A percentile compares a stretch with the other conserved stretches of the same genome.
Conservation (phyloP, 2,888 invertebrate genomes). For the Cantharis rustica region DNA sequence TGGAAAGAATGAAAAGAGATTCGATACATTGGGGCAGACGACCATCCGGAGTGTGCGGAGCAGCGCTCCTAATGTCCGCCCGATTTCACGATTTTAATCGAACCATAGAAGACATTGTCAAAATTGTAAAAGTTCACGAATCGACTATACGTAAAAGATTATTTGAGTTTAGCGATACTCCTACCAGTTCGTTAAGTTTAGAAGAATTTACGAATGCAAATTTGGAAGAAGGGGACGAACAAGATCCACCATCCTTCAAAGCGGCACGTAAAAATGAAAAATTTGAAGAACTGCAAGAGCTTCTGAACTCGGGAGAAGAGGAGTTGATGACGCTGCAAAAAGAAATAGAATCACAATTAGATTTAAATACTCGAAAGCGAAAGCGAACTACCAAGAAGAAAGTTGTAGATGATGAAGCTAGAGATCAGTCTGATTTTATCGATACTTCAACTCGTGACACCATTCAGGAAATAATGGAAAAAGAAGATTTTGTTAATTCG, state of each 20-base stretch:
- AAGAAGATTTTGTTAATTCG: conserved; percentile 45
- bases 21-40: conserved; percentile 95
- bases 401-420: conserved; percentile 6
- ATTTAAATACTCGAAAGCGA: conserved; percentile 62
- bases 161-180: conserved; percentile 95
- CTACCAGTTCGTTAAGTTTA: conserved; percentile 90
- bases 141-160: conserved; percentile 89
- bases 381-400: background rate
- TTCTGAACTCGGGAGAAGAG: conserved; percentile 56
- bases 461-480: conserved; percentile 54
- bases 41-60: conserved; percentile 97
- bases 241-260: conserved; percentile 95
- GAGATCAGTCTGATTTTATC: conserved; percentile 49
- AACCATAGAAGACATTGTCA: conserved; percentile 84
- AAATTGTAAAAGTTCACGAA: conserved; percentile 95
- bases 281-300: conserved; percentile 33
- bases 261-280: conserved; percentile 82
- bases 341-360: conserved; percentile 83
- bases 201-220: conserved; percentile 98
- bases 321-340: conserved; percentile 77
- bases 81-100: conserved; percentile 91
- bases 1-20: conserved; percentile 97
- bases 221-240: conserved; percentile 80
- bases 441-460: conserved; percentile 56
- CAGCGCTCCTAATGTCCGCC: conserved; percentile 93